Evolutionary conservation across 2,113 vertebrate species (phyloP), one percentile per base, ranked within the genome.

Genomic region (Larimichthys polyactis): DNA sequence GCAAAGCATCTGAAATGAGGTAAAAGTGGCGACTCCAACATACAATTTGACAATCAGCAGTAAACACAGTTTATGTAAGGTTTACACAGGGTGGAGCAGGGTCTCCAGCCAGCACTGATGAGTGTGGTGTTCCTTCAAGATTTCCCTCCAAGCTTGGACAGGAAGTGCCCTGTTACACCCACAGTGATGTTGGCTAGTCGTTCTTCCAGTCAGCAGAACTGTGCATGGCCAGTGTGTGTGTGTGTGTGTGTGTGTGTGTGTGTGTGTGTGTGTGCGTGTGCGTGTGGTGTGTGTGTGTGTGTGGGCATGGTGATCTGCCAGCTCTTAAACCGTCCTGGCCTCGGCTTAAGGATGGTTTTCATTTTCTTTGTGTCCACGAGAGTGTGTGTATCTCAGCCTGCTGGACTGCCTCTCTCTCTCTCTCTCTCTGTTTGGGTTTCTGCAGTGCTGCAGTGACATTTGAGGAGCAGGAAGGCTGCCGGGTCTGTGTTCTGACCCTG

Each of bases 81-180:
- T 82, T 71, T 63, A 70, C 59, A 57, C 3, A 57, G 84, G 81
- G 71, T 81, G 86, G 78, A 85, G 86, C 84, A 12, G 65, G 29
- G 49, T 43, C 22, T 71, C 40, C 43, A 75, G 70, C 76, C 71
- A 48, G 70, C 51, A 54, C 40, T 27, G 79, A 78, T 75, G 74
- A 84, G 80, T 55, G 78, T 46, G 75, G 65, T 64, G 78, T 70
- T 75, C 62, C 81, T 69, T 55, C 67, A 72, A 67, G 79, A 71
- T 40, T 79, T 75, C 58, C 43, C 48, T 81, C 77, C 66, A 59
- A 72, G 73, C 52, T 48, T 27, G 58, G 73, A 83, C 92, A 87
- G 88, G 85, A 91, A 88, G 90, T 78, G 44, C 78, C 74, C 40
- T 44, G 76, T 81, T 90, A 81, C 82, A 80, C 86, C 84, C 81